Base-by-base conservation (phyloP, 2,888 invertebrate genomes). In the Sympetrum striolatum region DNA sequence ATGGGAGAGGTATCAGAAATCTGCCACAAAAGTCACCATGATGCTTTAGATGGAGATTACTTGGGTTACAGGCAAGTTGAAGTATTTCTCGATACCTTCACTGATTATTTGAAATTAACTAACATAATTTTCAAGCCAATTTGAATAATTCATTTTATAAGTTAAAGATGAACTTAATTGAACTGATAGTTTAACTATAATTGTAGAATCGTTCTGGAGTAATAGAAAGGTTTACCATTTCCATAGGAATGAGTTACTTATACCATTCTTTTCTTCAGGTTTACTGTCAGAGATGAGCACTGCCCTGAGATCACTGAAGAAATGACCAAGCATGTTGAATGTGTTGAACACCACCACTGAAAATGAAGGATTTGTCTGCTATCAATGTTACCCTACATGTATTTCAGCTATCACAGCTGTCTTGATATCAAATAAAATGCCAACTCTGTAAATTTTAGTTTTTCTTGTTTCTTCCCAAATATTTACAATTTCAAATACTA, bases 271-370 rank as follows among this genome's bases (percentile, higher is more conserved):
- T 12, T 5, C 37, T 86, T 6, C 10, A 86, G 86, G 60, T 86
- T 60, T 60, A 86, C 86, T 37, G 4, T 60, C n/a, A 22, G 18
- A 31, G 86, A n/a, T 22, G 86, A 60, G 39, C 58, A 60, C 22
- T 86, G 86, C n/a, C 64, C 86, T 25, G 86, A 86, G 48, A 60
- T 86, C 60, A 86, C 86, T 22, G 39, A 86, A 60, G 86, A 60
- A 10, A 86, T 86, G 86, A 18, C 86, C n/a, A 86, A 60, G 86
- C 86, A 64, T 5, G 64, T 86, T 35, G 60, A 18, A 37, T 86
- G 86, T n/a, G 60, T 37, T n/a, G 80, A 80, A n/a, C 80, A 80
- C 37, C 81, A 81, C 14, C 81, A 81, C n/a, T 81, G 48, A 81
- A 44, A 39, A n/a, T 81, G 39, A 81, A 35, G 10, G 31, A 39